Evolutionary conservation across 2,888 invertebrate species (phyloP).

Genomic region (Rhogogaster chlorosoma): DNA sequence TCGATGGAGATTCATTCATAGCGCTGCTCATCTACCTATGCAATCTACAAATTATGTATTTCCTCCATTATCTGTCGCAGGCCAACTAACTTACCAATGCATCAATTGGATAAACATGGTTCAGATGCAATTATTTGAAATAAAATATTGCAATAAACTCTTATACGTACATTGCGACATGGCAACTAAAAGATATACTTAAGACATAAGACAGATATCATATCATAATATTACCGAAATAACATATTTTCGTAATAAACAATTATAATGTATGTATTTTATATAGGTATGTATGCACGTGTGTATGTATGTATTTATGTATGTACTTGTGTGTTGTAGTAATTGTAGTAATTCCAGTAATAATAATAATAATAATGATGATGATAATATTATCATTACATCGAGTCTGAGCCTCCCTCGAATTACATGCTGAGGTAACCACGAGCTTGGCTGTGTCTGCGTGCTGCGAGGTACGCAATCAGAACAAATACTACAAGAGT

Average conservation of each 20-base stretch:
- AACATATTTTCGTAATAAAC: constrained; percentile 24
- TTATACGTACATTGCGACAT: not conserved
- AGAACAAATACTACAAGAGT: constrained; percentile 94
- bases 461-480: constrained; percentile 94
- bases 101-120: constrained; percentile 19
- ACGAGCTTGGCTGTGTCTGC: constrained; percentile 89
- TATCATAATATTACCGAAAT: constrained; percentile 30
- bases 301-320: not conserved
- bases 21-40: not conserved
- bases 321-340: not conserved
- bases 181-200: constrained; percentile 13
- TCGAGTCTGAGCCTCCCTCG: constrained; percentile 29
- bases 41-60: not conserved
- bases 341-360: not conserved
- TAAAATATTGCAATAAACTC: not conserved
- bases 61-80: not conserved
- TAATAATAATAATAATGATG: constrained; percentile 24
- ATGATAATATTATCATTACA: not conserved
- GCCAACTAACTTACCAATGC: not conserved
- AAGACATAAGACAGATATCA: not conserved
- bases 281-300: not conserved
- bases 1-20: not conserved
- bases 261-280: constrained; percentile 16
- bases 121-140: not conserved
- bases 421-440: constrained; percentile 93